Base-by-base conservation (phyloP, 2,888 invertebrate species). In the Mythimna impura region DNA sequence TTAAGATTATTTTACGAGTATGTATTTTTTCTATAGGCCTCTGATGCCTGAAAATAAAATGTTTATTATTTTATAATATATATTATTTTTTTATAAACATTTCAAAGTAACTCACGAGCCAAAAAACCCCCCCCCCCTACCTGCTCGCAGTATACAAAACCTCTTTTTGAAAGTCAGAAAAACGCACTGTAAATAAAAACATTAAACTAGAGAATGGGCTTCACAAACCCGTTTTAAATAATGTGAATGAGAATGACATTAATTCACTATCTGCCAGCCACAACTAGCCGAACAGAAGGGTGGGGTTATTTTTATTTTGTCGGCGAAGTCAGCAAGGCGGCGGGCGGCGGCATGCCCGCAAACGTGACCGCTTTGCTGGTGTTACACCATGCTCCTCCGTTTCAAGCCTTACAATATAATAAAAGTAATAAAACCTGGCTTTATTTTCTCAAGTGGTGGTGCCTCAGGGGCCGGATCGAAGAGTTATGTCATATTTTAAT, bases 261-360 rank as follows among this genome's bases (percentile, higher is more conserved):
- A 76, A 81, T 79, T 81, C 64, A 81, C 71, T 81, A 81, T 52
- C 72, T 81, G 81, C 67, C 77, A 80, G n/a, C 58, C 57, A 60
- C 67, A 80, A 77, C 80, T 80, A 77, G 55, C 77, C 9, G 47
- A 71, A 71, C 71, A 17, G 34, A 12, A 9, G 10, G 47, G 50
- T 4, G 69, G 58, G 47, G 60, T 57, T 82, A 82, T 82, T 81
- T 81, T 78, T 71, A 78, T 81, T 70, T 70, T 54, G 74, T 55
- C 25, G 6, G n/a, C 34, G 67, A 71, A 73, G 67, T 47, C 50
- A 34, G 36, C 25, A 22, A 40, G 50, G 50, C 60, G 60, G 50
- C 71, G 62, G 68, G 71, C 9, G 50, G 66, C 71, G n/a, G 78
- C 82, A 66, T 81, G 81, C 50, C 22, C 10, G 12, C 7, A n/a